phyloP scores from a whole-genome alignment of 2,888 invertebrate species.

The Monochamus alternatus region DNA sequence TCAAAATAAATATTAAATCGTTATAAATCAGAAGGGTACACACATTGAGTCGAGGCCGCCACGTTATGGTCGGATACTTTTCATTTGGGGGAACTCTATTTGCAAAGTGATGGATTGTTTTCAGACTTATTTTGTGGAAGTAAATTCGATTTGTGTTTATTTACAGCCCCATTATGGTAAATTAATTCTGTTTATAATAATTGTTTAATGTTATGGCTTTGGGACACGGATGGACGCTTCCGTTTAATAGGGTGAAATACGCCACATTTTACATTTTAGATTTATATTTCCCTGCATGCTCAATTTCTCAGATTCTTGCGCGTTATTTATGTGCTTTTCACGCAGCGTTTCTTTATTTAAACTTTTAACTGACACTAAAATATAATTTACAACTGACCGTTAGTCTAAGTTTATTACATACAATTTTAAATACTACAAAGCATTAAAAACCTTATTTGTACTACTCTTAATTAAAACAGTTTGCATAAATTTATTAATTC shows the following conservation, averaged over 20 bases:
- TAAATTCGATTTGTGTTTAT: conserved; percentile 65
- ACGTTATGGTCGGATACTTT: conserved; percentile 60
- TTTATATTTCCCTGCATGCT: conserved; percentile 37
- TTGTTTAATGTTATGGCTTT: conserved; percentile 58
- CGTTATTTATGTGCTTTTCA: background rate
- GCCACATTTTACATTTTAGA: conserved; percentile 34
- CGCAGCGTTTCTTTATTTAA: background rate
- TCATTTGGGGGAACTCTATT: conserved; percentile 43
- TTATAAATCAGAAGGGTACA: conserved; percentile 70
- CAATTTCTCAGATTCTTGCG: background rate
- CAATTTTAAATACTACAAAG: background rate
- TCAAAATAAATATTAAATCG: conserved; percentile 73
- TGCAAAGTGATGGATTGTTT: conserved; percentile 64
- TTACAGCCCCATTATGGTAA: conserved; percentile 58
- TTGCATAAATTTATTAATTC: background rate
- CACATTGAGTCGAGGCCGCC: conserved; percentile 42
- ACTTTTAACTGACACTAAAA: background rate
- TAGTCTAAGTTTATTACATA: background rate
- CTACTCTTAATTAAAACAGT: background rate
- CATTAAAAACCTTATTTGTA: background rate
- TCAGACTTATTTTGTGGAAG: conserved; percentile 62
- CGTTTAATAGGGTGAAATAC: conserved; percentile 40
- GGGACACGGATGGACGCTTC: conserved; percentile 54
- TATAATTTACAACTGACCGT: background rate
- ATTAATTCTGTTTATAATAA: conserved; percentile 59